Percentiles rank a stretch among this genome's conserved stretches.
phyloP scores from a whole-genome alignment of 2,888 invertebrate species.

The Dioctria linearis region DNA sequence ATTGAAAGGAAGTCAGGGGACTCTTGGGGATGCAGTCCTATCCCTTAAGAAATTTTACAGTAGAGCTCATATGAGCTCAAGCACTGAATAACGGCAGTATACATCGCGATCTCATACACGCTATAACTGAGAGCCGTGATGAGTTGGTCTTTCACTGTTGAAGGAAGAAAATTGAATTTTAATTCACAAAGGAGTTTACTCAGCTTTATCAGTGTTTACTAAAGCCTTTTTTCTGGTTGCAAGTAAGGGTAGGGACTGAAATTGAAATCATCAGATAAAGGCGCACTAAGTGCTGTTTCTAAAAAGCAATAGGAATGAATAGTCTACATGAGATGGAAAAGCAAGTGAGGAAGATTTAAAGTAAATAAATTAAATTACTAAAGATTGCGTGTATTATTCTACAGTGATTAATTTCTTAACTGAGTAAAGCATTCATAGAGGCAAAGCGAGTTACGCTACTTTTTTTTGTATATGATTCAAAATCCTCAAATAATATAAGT shows the following conservation, averaged over 20 bases:
- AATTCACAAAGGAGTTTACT: constrained; percentile 54
- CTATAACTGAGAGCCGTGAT: constrained; percentile 44
- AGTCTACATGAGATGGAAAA: constrained; percentile 5
- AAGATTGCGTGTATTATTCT: not conserved
- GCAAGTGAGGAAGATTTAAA: not conserved
- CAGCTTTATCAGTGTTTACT: constrained; percentile 53
- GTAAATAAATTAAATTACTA: constrained; percentile 1
- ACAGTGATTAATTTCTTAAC: not conserved
- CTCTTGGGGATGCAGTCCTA: constrained; percentile 51
- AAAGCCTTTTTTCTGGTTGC: constrained; percentile 43
- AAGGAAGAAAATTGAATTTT: constrained; percentile 52
- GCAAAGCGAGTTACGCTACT: too few species aligned
- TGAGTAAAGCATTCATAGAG: too few species aligned
- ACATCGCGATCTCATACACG: constrained; percentile 43
- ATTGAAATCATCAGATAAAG: constrained; percentile 44
- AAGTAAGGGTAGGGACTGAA: constrained; percentile 35
- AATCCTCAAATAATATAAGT: too few species aligned
- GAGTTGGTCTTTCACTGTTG: constrained; percentile 42
- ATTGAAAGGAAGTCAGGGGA: constrained; percentile 53
- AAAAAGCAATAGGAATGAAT: constrained; percentile 36
- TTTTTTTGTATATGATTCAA: too few species aligned
- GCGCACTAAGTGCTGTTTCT: constrained; percentile 40
- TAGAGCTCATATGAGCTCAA: constrained; percentile 42
- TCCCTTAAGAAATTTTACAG: constrained; percentile 53
- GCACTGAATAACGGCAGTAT: constrained; percentile 40